phyloP scores from a whole-genome alignment of 2,113 vertebrate species.

The Meriones unguiculatus region DNA sequence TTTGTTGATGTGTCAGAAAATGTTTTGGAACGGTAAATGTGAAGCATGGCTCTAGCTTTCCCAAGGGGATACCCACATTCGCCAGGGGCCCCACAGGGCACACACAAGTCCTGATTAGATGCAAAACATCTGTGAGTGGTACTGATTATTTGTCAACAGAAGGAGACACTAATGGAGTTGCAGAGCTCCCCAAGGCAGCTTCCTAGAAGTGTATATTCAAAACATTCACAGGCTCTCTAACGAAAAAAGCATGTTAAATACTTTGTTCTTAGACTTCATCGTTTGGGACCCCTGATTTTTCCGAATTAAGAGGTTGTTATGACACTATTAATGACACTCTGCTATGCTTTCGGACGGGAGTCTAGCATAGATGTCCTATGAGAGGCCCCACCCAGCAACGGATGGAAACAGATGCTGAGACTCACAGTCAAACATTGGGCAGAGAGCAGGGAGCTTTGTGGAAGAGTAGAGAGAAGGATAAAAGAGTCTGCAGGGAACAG shows the following conservation, averaged over 20 bases:
- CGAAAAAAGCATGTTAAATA: background rate
- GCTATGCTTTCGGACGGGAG: too few relatives aligned
- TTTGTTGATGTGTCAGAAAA: constrained; percentile 48
- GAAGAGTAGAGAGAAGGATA: too few relatives aligned
- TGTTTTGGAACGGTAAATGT: constrained; percentile 61
- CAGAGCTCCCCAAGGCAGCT: constrained; percentile 10
- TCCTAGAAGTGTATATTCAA: background rate
- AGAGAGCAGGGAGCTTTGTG: too few relatives aligned
- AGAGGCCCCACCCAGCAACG: too few relatives aligned
- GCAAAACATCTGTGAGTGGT: constrained; percentile 48
- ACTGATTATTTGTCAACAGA: constrained; percentile 65
- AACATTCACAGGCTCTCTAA: background rate
- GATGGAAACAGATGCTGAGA: too few relatives aligned
- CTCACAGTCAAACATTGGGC: too few relatives aligned
- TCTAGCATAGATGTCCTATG: too few relatives aligned
- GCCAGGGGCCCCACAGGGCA: constrained; percentile 20
- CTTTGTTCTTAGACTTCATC: background rate
- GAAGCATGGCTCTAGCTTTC: constrained; percentile 50
- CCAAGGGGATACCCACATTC: constrained; percentile 17
- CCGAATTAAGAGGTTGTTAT: background rate
- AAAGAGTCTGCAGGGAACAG: too few relatives aligned
- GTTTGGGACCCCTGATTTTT: background rate
- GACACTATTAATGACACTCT: too few relatives aligned
- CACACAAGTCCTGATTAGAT: constrained; percentile 44
- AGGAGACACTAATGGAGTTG: constrained; percentile 16